phyloP scores from a whole-genome alignment of 2,797 vertebrate genomes.

The Coracias cyanogaster region DNA sequence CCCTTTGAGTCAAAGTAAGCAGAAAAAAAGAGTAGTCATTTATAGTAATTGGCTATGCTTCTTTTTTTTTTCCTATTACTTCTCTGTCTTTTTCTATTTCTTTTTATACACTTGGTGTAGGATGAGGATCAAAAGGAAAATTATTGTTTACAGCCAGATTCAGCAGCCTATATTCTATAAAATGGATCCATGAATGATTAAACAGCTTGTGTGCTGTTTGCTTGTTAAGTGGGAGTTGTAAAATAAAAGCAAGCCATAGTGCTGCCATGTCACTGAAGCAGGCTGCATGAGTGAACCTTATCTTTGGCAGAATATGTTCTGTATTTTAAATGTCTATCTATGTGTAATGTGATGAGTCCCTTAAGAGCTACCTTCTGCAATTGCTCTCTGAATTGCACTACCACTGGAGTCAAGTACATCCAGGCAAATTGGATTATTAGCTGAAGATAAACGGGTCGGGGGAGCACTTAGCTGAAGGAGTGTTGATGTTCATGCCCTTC shows the following conservation, averaged over 20 bases:
- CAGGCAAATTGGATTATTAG: slow-evolving; percentile 46
- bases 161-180: background rate
- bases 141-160: background rate
- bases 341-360: slow-evolving; percentile 16
- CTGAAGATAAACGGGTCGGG: slow-evolving; percentile 40
- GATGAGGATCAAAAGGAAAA: background rate
- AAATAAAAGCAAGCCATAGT: background rate
- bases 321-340: slow-evolving; percentile 23
- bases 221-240: background rate
- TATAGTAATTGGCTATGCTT: background rate
- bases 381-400: slow-evolving; percentile 24
- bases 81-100: background rate
- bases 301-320: background rate
- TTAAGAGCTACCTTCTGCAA: slow-evolving; percentile 8
- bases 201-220: background rate
- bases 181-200: slow-evolving; percentile 17
- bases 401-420: slow-evolving; percentile 2
- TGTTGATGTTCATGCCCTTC: background rate
- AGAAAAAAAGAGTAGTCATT: background rate
- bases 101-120: background rate
- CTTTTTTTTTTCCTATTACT: background rate
- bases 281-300: background rate
- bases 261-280: background rate
- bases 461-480: slow-evolving; percentile 39
- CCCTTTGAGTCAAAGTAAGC: background rate